Conservation (phyloP, 2,113 vertebrate genomes). For the Condylura cristata region DNA sequence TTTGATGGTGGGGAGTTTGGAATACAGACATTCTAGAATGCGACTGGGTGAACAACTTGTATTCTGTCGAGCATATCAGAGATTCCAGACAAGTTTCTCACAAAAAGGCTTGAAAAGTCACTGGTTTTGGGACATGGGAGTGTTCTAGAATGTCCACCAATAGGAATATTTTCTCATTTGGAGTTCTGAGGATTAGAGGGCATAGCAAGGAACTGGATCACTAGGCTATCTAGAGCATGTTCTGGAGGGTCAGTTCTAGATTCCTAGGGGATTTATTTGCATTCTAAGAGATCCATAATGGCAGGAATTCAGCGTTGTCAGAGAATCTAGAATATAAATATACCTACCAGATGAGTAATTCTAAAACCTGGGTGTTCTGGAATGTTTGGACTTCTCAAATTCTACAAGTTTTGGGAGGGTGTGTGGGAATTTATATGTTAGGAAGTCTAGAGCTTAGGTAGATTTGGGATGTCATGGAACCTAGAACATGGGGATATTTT, state of each 20-base stretch:
- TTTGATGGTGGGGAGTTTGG: neutral
- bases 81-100: neutral
- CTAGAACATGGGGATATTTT: neutral
- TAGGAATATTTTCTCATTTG: neutral
- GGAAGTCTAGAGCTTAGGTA: neutral
- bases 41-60: neutral
- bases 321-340: neutral
- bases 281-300: neutral
- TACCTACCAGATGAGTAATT: neutral
- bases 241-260: neutral
- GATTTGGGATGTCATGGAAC: neutral
- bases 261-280: neutral
- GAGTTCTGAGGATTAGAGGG: neutral
- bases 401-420: neutral
- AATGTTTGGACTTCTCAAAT: neutral
- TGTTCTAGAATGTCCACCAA: neutral
- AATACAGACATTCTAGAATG: conserved; percentile 1
- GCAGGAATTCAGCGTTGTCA: neutral
- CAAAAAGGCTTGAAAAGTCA: neutral
- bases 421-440: neutral
- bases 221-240: neutral
- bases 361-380: conserved; percentile 3
- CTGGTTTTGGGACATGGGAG: neutral
- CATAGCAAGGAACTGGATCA: neutral
- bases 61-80: neutral